These are phyloP conservation scores for Cossypha dichroa DNA, from an alignment of 2,797 vertebrate genomes.

Conservation along the genomic window DNA sequence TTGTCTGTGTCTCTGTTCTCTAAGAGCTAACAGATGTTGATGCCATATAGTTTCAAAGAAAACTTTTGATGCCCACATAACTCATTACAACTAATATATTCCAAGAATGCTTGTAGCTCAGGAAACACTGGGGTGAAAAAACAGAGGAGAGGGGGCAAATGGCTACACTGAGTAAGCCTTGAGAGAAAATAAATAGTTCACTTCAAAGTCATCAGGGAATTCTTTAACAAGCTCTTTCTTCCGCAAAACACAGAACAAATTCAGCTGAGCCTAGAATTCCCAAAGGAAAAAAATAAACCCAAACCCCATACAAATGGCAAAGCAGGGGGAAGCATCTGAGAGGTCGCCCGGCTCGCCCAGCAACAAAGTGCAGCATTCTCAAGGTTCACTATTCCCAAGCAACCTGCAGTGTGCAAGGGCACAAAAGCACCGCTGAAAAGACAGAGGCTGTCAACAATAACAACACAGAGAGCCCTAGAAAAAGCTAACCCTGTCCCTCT, in stretches of 20 bases:
- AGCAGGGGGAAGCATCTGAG: not conserved
- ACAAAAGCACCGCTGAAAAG: not conserved
- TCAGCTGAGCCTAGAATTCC: conserved; percentile 27
- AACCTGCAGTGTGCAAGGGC: conserved; percentile 7
- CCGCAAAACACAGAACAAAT: conserved; percentile 31
- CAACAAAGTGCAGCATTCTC: conserved; percentile 11
- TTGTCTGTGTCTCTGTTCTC: conserved; percentile 74
- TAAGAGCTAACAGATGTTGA: conserved; percentile 82
- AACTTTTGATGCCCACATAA: conserved; percentile 73
- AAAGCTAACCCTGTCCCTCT: not conserved
- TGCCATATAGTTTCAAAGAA: conserved; percentile 75
- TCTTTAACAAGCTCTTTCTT: conserved; percentile 59
- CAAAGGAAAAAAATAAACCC: conserved; percentile 29
- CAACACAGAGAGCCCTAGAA: not conserved
- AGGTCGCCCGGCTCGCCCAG: not conserved
- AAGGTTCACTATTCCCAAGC: not conserved
- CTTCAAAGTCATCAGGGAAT: conserved; percentile 65
- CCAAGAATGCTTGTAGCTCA: conserved; percentile 70
- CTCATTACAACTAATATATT: conserved; percentile 67
- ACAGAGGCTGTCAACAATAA: not conserved
- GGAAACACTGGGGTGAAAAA: conserved; percentile 57
- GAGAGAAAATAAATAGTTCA: conserved; percentile 54
- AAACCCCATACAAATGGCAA: not conserved
- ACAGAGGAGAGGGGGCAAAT: conserved; percentile 30
- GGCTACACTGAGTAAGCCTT: conserved; percentile 52